Conservation (phyloP, 2,113 vertebrate genomes). For the Picathartes gymnocephalus region DNA sequence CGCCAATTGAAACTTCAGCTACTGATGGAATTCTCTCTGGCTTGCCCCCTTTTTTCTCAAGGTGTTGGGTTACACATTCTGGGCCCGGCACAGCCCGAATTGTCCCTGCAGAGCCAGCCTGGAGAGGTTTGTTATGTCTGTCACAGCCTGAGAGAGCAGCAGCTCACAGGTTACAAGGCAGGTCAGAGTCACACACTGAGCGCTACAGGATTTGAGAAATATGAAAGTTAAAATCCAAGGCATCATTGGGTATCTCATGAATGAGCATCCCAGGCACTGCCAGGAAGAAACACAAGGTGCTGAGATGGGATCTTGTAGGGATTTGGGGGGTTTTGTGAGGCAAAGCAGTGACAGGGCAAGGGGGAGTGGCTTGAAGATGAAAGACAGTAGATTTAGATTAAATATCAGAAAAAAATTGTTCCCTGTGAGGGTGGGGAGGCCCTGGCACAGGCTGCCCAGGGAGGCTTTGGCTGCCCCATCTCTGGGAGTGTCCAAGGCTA, state of each 20-base stretch:
- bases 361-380: neutral
- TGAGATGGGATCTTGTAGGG: neutral
- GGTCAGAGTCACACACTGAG: too few species aligned
- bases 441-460: neutral
- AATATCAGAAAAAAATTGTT: neutral
- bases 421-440: neutral
- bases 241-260: neutral
- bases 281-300: rapidly evolving
- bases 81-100: too few species aligned
- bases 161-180: too few species aligned
- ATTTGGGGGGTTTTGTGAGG: neutral
- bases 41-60: too few species aligned
- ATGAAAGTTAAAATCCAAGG: too few species aligned
- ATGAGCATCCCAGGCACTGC: neutral
- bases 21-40: too few species aligned
- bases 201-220: too few species aligned
- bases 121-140: too few species aligned
- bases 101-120: too few species aligned
- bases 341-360: neutral
- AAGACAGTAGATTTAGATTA: neutral
- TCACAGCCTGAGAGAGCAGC: too few species aligned
- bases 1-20: too few species aligned
- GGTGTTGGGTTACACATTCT: too few species aligned
- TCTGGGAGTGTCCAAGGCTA: neutral
- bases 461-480: neutral